Evolutionary conservation across 2,113 vertebrate species (phyloP).

Genomic region (Ascaphus truei): DNA sequence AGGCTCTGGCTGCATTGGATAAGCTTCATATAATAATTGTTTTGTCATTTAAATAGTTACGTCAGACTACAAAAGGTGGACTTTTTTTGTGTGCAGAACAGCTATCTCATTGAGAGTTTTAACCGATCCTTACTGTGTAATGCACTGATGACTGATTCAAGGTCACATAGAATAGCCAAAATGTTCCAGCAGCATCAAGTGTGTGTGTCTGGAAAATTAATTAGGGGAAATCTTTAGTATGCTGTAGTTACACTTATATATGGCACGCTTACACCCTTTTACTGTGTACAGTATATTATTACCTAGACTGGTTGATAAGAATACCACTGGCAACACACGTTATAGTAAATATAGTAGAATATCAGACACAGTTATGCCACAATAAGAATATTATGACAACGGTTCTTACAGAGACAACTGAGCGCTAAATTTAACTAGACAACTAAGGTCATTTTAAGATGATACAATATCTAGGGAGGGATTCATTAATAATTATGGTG

Average conservation of each 20-base stretch:
- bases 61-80: constrained; percentile 19
- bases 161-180: constrained; percentile 33
- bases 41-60: constrained; percentile 26
- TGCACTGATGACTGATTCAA: constrained; percentile 11
- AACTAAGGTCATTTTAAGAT: background rate
- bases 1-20: background rate
- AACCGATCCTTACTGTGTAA: background rate
- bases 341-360: background rate
- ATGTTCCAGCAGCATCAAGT: constrained; percentile 29
- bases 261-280: constrained; percentile 14
- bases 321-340: background rate
- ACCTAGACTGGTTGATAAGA: background rate
- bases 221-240: constrained; percentile 22
- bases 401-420: too few relatives aligned
- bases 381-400: too few relatives aligned
- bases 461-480: too few relatives aligned
- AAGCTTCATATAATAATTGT: constrained; percentile 3
- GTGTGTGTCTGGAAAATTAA: constrained; percentile 37
- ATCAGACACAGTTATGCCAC: too few relatives aligned
- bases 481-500: too few relatives aligned
- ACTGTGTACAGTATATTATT: background rate
- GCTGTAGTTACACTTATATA: constrained; percentile 19
- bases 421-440: background rate
- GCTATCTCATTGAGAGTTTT: constrained; percentile 13
- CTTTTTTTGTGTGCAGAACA: constrained; percentile 24